phyloP scores from a whole-genome alignment of 2,113 vertebrate genomes.

The Pelvicachromis taeniatus region DNA sequence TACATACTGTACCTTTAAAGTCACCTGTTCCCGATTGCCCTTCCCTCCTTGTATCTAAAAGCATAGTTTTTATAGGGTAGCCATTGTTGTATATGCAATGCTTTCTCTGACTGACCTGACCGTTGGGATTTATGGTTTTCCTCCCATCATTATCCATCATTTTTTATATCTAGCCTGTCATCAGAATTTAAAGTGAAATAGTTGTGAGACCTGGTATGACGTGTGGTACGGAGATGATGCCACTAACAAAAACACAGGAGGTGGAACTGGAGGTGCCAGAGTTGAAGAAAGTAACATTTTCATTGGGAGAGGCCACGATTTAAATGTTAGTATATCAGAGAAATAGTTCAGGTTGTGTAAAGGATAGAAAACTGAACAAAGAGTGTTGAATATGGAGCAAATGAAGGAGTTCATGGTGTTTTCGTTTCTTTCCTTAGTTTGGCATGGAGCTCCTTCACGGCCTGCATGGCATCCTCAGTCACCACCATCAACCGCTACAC shows the following conservation, averaged over 20 bases:
- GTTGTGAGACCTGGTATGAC: too few species aligned
- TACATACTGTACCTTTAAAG: neutral
- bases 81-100: neutral
- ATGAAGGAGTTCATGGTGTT: neutral
- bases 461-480: slow-evolving; percentile 88
- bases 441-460: slow-evolving; percentile 89
- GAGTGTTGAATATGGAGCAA: fast-evolving
- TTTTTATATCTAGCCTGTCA: neutral
- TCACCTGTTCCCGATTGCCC: neutral
- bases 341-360: neutral
- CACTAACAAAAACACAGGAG: too few species aligned
- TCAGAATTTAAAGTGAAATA: neutral
- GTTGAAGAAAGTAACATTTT: neutral
- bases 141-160: too few species aligned
- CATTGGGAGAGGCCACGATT: fast-evolving
- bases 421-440: slow-evolving; percentile 67
- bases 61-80: neutral
- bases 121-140: too few species aligned
- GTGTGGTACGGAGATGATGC: too few species aligned
- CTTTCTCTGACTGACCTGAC: neutral
- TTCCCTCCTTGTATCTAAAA: neutral
- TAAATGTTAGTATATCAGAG: neutral
- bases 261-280: fast-evolving
- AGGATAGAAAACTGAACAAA: neutral
- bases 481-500: slow-evolving; percentile 87